These are phyloP conservation scores for Drosophila obscura DNA, from an alignment of 1,140 invertebrate species.

Conservation along the genomic window DNA sequence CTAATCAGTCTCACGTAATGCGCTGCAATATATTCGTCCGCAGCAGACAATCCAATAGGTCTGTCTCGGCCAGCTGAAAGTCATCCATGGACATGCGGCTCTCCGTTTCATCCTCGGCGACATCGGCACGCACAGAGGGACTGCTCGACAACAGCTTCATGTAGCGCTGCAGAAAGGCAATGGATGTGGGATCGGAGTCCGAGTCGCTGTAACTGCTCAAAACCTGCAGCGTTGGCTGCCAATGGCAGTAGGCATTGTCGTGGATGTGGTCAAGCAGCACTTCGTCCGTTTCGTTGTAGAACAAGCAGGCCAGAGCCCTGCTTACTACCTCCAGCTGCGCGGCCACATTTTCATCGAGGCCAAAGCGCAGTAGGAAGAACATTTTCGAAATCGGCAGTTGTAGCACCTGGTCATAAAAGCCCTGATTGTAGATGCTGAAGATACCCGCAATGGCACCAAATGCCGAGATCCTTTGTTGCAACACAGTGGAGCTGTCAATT, in stretches of 20 bases:
- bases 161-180: constrained; percentile 70
- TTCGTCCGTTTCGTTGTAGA: constrained; percentile 91
- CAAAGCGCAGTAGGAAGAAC: constrained; percentile 92
- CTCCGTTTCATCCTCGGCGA: constrained; percentile 85
- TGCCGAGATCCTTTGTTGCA: constrained; percentile 92
- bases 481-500: constrained; percentile 86
- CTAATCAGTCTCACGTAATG: constrained; percentile 85
- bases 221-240: constrained; percentile 87
- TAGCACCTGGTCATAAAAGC: constrained; percentile 89
- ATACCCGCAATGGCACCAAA: constrained; percentile 92
- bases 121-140: constrained; percentile 54
- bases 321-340: constrained; percentile 89
- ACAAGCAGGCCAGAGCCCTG: constrained; percentile 88
- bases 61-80: constrained; percentile 91
- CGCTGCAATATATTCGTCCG: constrained; percentile 91
- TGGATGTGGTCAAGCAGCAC: constrained; percentile 88
- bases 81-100: constrained; percentile 89
- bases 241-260: constrained; percentile 87
- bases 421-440: constrained; percentile 89
- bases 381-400: constrained; percentile 88
- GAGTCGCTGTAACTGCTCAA: constrained; percentile 28
- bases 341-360: constrained; percentile 92
- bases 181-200: constrained; percentile 55
- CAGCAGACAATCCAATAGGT: constrained; percentile 89
- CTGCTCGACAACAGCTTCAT: constrained; percentile 66